Evolutionary conservation across 1,140 invertebrate genomes (phyloP), one percentile per base, ranked within the genome.

Genomic region (Halotydeus destructor): DNA sequence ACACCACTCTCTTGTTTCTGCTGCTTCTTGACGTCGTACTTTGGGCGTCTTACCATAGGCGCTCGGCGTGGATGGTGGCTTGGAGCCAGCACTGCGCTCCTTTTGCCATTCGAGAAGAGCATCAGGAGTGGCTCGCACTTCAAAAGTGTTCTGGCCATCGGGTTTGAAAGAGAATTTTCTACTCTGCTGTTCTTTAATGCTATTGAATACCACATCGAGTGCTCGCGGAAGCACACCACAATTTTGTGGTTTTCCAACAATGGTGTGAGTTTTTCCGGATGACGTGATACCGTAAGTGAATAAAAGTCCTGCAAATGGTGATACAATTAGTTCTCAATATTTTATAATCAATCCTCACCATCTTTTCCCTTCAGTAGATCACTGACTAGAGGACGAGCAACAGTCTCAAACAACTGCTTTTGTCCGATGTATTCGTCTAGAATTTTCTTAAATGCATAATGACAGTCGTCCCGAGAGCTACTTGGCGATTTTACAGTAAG

Each of bases 261-360:
- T 89, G 1, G 88, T 96, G 54, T 75, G 86, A 0, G 91, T 96
- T 64, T 97, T 69, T 0, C 91, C 91, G 48, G 86, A 93, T 1
- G 84, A 84, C 3, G 89, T 96, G 2, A 96, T 81, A 19, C 91
- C 89, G 59, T 97, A 96, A 0, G 86, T 84, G 56, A 96, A 94
- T 5, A 97, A 59, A 18, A 91, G 62, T 28, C 77, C 55, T 56
- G 31, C 18, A 41, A 30, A 27, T 3, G 41, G 9, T 35, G 37
- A 22, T n/a, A 42, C 9, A 28, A 42, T 16, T 18, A 24, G 9
- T 19, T 26, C 8, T 36, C n/a, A 48, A 5, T 28, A 23, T 38
- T 8, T 36, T 23, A 25, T 18, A 9, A 21, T 16, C 12, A 22
- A 49, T 9, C 11, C 52, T 50, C 48, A 64, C 64, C 80, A 67